These are phyloP conservation scores for Oryzias curvinotus DNA, from an alignment of 2,113 vertebrate species.

Conservation along the genomic window DNA sequence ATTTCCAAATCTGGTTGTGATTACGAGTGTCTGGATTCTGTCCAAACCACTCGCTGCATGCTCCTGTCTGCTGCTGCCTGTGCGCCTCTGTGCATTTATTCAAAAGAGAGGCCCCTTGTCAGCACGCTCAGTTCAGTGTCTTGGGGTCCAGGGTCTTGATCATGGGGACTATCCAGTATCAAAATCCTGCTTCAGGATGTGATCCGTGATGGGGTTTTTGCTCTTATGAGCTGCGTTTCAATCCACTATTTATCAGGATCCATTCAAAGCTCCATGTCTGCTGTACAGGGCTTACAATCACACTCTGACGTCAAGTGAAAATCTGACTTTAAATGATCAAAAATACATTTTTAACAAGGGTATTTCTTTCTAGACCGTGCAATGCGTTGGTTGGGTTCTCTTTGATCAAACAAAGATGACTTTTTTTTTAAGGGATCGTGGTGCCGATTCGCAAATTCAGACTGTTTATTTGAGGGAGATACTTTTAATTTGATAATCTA, in stretches of 20 bases:
- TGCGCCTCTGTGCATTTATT: constrained; percentile 47
- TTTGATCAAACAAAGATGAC: no score
- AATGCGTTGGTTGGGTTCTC: no score
- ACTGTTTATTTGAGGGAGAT: no score
- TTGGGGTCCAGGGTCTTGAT: constrained; percentile 36
- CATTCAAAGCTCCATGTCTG: constrained; percentile 13
- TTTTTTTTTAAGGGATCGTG: no score
- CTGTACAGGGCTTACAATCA: no score
- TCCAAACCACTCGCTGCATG: constrained; percentile 64
- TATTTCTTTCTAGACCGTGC: no score
- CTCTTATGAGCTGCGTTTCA: constrained; percentile 28
- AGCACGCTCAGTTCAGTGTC: constrained; percentile 36
- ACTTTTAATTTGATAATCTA: no score
- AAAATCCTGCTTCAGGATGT: constrained; percentile 30
- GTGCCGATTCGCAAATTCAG: no score
- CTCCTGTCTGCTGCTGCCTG: constrained; percentile 62
- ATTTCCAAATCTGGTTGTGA: constrained; percentile 76
- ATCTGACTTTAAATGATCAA: no score
- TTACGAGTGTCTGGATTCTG: constrained; percentile 68
- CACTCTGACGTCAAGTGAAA: no score
- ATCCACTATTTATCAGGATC: constrained; percentile 39
- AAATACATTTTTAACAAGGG: no score
- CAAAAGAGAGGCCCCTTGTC: constrained; percentile 32
- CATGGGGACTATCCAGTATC: constrained; percentile 56
- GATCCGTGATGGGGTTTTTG: constrained; percentile 39